phyloP scores from a whole-genome alignment of 1,140 invertebrate species.

The Scaptomyza montana region DNA sequence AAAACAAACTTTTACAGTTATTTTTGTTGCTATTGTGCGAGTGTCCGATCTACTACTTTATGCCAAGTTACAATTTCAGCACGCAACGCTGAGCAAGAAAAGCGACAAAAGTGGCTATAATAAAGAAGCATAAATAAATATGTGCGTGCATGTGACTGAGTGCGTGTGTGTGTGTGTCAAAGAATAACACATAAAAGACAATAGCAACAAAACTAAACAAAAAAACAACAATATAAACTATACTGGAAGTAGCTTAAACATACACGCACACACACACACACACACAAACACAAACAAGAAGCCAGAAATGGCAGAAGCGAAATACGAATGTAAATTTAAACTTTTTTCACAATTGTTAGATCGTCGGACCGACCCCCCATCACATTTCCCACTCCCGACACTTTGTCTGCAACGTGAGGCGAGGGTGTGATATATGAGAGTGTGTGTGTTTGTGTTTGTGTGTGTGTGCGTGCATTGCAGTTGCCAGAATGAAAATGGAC shows the following conservation, averaged over 20 bases:
- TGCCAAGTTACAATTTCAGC: slow-evolving; percentile 51
- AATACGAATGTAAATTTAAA: slow-evolving; percentile 78
- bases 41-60: slow-evolving; percentile 37
- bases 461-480: slow-evolving; percentile 48
- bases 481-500: slow-evolving; percentile 72
- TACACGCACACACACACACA: slow-evolving; percentile 17
- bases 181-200: slow-evolving; percentile 37
- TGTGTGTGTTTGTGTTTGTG: neutral
- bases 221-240: slow-evolving; percentile 26
- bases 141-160: neutral
- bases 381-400: slow-evolving; percentile 5
- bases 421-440: slow-evolving; percentile 51
- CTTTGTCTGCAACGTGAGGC: slow-evolving; percentile 36
- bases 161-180: slow-evolving; percentile 21
- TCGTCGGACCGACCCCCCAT: neutral
- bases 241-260: slow-evolving; percentile 28
- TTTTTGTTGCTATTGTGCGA: slow-evolving; percentile 16
- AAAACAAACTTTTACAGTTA: neutral
- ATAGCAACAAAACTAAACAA: slow-evolving; percentile 32
- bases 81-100: slow-evolving; percentile 61
- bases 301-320: slow-evolving; percentile 44
- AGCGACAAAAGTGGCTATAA: slow-evolving; percentile 70
- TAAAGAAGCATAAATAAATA: slow-evolving; percentile 37
- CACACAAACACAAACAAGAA: slow-evolving; percentile 23
- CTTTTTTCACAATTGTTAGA: slow-evolving; percentile 66